A percentile compares a stretch with the other conserved stretches of the same genome.
phyloP scores from a whole-genome alignment of 2,888 invertebrate species.

The Trissolcus japonicus region DNA sequence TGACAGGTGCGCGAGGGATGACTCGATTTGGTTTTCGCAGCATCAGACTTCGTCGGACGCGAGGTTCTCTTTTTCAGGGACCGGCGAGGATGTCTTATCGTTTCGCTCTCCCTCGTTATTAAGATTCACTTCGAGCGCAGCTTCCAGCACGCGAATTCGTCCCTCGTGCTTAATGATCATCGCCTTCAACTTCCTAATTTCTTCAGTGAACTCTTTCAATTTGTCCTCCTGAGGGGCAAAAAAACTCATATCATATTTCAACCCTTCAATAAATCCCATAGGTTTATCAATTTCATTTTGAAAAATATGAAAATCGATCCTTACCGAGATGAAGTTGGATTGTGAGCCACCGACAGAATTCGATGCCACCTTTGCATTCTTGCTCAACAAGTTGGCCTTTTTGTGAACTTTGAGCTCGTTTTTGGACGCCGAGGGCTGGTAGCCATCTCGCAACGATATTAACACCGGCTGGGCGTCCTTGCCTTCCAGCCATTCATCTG shows the following conservation, averaged over 20 bases:
- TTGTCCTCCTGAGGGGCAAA: constrained; percentile 81
- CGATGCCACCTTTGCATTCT: constrained; percentile 77
- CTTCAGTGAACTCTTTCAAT: constrained; percentile 90
- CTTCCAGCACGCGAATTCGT: constrained; percentile 87
- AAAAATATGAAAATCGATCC: not conserved
- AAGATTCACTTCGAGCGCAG: constrained; percentile 77
- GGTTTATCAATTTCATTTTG: not conserved
- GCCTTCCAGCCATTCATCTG: constrained; percentile 95
- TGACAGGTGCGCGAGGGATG: constrained; percentile 42
- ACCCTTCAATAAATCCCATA: not conserved
- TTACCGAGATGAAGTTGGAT: constrained; percentile 65
- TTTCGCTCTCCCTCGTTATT: constrained; percentile 75
- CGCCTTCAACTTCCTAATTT: constrained; percentile 94
- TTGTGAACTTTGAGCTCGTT: constrained; percentile 85
- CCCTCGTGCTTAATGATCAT: constrained; percentile 96
- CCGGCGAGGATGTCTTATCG: constrained; percentile 69
- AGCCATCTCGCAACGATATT: constrained; percentile 92
- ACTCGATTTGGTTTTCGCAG: constrained; percentile 25
- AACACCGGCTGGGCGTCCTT: constrained; percentile 93
- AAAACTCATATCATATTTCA: not conserved
- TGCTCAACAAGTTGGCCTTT: constrained; percentile 89
- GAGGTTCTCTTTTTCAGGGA: constrained; percentile 68
- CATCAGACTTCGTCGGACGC: constrained; percentile 74
- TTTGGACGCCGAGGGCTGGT: constrained; percentile 80
- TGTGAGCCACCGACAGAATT: constrained; percentile 60